Percentiles rank a stretch among this genome's conserved stretches.
Conservation (phyloP, 2,113 vertebrate species). For the Madoqua kirkii region DNA sequence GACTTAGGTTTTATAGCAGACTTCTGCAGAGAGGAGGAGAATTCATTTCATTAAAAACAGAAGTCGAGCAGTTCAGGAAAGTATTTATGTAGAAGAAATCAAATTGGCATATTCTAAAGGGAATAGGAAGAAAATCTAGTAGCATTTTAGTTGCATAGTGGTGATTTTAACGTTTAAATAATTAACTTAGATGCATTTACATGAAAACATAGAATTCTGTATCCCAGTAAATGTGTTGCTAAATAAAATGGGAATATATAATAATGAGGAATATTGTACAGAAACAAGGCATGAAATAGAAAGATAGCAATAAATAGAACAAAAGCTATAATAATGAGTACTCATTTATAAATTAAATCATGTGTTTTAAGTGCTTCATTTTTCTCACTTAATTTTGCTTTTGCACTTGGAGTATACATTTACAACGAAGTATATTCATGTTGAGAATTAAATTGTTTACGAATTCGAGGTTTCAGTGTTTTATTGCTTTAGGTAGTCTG, state of each 20-base stretch:
- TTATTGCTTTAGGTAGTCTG: neutral
- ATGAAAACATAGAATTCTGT: neutral
- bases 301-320: neutral
- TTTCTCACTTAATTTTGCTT: conserved; percentile 30
- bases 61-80: neutral
- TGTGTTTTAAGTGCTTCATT: neutral
- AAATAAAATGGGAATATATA: neutral
- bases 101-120: neutral
- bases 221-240: neutral
- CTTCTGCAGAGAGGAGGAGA: conserved; percentile 56
- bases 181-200: neutral
- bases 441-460: neutral
- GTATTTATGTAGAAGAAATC: neutral
- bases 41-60: conserved; percentile 42
- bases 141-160: neutral
- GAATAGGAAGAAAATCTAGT: neutral
- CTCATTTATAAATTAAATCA: neutral
- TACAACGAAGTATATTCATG: neutral
- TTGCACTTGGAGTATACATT: neutral
- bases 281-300: neutral
- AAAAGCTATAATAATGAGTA: neutral
- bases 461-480: neutral
- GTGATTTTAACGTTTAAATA: conserved; percentile 10
- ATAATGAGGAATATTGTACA: neutral
- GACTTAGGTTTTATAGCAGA: conserved; percentile 59